Evolutionary conservation across 2,888 invertebrate species (phyloP).

Genomic region (Herminia tarsipennalis): DNA sequence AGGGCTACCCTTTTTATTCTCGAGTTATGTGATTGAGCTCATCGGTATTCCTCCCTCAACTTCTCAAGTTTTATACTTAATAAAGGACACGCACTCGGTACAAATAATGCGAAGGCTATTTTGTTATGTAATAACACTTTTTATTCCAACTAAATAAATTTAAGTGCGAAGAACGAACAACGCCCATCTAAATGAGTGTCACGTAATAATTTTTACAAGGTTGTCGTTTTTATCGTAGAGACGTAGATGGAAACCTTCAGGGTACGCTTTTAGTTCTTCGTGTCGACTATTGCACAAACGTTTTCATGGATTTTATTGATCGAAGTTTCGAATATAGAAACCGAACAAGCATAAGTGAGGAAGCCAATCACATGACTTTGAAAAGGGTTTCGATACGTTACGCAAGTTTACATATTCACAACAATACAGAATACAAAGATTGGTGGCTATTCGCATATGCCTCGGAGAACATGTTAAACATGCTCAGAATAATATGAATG

Average conservation of each 20-base stretch:
- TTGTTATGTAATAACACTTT: slow-evolving; percentile 37
- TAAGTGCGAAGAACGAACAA: slow-evolving; percentile 34
- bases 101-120: slow-evolving; percentile 49
- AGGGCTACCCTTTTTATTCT: slow-evolving; percentile 58
- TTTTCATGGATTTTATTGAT: too few species aligned
- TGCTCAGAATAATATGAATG: too few species aligned
- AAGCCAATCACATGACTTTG: too few species aligned
- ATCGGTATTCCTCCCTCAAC: slow-evolving; percentile 58
- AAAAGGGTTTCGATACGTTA: too few species aligned
- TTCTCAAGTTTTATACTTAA: slow-evolving; percentile 62
- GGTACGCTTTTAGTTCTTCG: neutral
- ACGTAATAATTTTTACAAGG: slow-evolving; percentile 47
- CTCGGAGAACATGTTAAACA: too few species aligned
- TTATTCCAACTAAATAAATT: slow-evolving; percentile 40
- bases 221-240: slow-evolving; percentile 31
- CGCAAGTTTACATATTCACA: too few species aligned
- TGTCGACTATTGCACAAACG: too few species aligned
- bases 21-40: slow-evolving; percentile 66
- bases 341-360: too few species aligned
- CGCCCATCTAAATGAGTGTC: slow-evolving; percentile 44
- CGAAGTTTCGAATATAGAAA: too few species aligned
- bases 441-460: too few species aligned
- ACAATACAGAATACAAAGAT: too few species aligned
- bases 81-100: slow-evolving; percentile 56
- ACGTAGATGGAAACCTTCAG: neutral